Conservation (phyloP, 1,140 invertebrate genomes). For the Sitobion miscanthi region DNA sequence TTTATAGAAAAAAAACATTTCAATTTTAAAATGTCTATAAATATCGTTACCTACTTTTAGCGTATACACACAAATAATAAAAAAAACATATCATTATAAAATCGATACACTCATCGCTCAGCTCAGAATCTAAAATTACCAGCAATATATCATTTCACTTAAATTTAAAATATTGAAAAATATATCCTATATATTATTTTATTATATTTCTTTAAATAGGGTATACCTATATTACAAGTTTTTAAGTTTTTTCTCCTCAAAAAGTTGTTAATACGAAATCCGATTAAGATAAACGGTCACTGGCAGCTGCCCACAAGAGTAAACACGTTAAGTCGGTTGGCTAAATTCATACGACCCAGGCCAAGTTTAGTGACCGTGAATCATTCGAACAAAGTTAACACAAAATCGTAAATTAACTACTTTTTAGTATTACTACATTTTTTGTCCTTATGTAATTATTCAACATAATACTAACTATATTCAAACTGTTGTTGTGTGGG, state of each 20-base stretch:
- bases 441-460: too few relatives aligned
- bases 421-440: neutral
- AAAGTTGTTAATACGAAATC: conserved; percentile 22
- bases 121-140: neutral
- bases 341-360: neutral
- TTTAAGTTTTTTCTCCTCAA: neutral
- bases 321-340: neutral
- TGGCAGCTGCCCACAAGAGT: neutral
- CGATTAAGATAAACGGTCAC: conserved; percentile 23
- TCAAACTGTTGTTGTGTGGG: neutral
- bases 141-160: neutral
- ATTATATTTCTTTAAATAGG: neutral
- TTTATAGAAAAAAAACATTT: too few relatives aligned
- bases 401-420: neutral
- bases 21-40: too few relatives aligned
- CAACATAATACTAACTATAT: too few relatives aligned
- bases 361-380: neutral
- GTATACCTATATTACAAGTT: neutral
- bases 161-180: too few relatives aligned
- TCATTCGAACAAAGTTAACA: neutral
- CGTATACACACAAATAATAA: neutral
- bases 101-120: neutral
- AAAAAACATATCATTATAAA: neutral
- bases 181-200: neutral
- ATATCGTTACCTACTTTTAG: too few relatives aligned